phyloP scores from a whole-genome alignment of 2,888 invertebrate species.

The Limnephilus auricula region DNA sequence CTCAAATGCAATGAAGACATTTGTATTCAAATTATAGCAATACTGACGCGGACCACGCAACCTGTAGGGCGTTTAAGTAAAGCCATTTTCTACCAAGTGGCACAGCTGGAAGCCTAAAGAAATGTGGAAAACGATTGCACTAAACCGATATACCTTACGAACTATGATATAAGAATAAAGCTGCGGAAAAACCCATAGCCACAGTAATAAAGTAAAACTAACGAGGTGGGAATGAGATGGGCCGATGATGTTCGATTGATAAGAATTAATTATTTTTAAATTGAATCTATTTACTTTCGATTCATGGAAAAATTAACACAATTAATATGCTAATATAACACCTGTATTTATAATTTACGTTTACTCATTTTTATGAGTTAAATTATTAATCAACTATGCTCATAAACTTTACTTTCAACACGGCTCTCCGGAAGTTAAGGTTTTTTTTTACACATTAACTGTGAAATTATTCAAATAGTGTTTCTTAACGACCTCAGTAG shows the following conservation, averaged over 20 bases:
- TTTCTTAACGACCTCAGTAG: not conserved
- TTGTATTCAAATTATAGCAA: constrained; percentile 53
- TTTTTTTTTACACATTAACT: not conserved
- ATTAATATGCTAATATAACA: constrained; percentile 26
- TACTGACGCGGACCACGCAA: constrained; percentile 48
- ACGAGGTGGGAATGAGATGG: not conserved
- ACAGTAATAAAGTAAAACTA: not conserved
- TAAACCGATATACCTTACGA: not conserved
- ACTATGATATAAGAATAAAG: not conserved
- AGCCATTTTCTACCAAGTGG: constrained; percentile 11
- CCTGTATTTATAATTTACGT: not conserved
- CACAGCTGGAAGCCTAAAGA: constrained; percentile 32
- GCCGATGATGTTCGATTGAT: constrained; percentile 28
- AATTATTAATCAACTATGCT: not conserved
- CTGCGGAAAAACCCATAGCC: not conserved
- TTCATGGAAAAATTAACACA: constrained; percentile 8
- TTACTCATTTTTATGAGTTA: not conserved
- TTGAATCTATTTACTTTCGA: constrained; percentile 39
- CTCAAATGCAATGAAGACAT: constrained; percentile 41
- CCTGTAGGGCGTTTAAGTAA: constrained; percentile 20
- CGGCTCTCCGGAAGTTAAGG: not conserved
- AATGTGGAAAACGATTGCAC: constrained; percentile 25
- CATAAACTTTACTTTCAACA: constrained; percentile 9
- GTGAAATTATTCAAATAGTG: not conserved
- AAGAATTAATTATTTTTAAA: constrained; percentile 39